Evolutionary conservation across 2,113 vertebrate species (phyloP), one percentile per base, ranked within the genome.

Genomic region (Labeo rohita): DNA sequence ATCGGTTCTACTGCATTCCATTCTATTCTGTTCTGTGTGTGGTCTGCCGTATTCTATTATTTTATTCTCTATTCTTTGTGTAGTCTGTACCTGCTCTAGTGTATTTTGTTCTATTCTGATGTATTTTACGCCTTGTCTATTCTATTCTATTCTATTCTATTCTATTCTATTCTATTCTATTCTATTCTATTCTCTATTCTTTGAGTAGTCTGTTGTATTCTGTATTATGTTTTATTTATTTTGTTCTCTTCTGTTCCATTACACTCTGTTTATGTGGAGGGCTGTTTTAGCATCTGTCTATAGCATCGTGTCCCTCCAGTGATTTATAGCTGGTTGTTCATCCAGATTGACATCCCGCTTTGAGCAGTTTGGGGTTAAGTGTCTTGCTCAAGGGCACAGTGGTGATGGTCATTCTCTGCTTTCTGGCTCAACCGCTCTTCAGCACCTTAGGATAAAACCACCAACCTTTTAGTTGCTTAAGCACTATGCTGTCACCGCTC

Each of bases 361-460:
- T 82, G 12, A 77, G 75, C 75, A 77, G 75, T 50, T 77, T 50
- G 63, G 18, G 77, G 63, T 82, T 82, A 52, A 82, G 63, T 16
- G 80, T 50, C 23, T 82, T 23, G 47, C 28, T 52, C 63, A 82
- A 82, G 80, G 63, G 45, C 80, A 82, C 47, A 52, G 39, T 18
- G 23, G 61, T 66, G 80, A 82, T 70, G 47, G 61, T 39, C 80
- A 54, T 52, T 52, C 63, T 82, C 80, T 52, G 59, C 45, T 66
- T 81, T 66, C 61, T 49, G 28, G 47, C 75, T 77, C 13, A 50
- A n/a, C 39, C 7, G 23, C 56, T 63, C 45, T 52, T 70, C 16
- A 7, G 47, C 63, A 82, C 43, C 80, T 80, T 65, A 52, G 63
- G 23, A 70, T 10, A 36, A 52, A 52, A 52, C 47, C n/a, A 50